Evolutionary conservation across 2,113 vertebrate species (phyloP), one percentile per base, ranked within the genome.

Genomic region (Stictonetta naevosa): DNA sequence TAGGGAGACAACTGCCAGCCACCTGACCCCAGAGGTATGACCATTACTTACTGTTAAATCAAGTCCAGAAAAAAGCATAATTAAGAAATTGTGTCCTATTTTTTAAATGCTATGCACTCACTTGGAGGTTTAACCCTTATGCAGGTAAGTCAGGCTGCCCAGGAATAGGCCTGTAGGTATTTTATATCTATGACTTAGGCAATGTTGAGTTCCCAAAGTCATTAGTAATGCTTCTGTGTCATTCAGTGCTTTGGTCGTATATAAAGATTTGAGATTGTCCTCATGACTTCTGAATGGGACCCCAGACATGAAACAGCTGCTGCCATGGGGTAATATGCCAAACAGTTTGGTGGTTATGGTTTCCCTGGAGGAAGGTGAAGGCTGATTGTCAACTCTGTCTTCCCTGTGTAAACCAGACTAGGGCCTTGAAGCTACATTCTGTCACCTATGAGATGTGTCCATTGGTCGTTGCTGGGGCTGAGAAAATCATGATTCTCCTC

Each of bases 1-100:
- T 63, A 23, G 26, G 6, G n/a, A 4, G 17, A 21, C 0, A 1
- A 33, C 40, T 21, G 50, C 7, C 29, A 31, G 21, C 34, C 46
- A 22, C 46, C 38, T 17, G 46, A 0, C 59, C 14, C 40, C 85
- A 76, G 7, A 94, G 95, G 95, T 97, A 93, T 36, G 48, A 22
- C 4, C 10, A n/a, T 76, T 56, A 13, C 64, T 56, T 80, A 34
- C 6, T 74, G 6, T 50, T 64, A 18, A 74, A 3, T 59, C 20
- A n/a, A 64, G 15, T 22, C n/a, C 20, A 50, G 34, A 48, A 92
- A 89, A 75, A 33, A 59, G 4, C 3, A 82, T 60, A 69, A n/a
- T 59, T 34, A 68, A 12, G 26, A 71, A 36, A 2, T 34, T 64
- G 2, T 20, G 8, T 42, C 33, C 10, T 8, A 22, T 83, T 75